Evolutionary conservation across 2,113 vertebrate species (phyloP), one percentile per base, ranked within the genome.

Genomic region (Pterocles orientalis): DNA sequence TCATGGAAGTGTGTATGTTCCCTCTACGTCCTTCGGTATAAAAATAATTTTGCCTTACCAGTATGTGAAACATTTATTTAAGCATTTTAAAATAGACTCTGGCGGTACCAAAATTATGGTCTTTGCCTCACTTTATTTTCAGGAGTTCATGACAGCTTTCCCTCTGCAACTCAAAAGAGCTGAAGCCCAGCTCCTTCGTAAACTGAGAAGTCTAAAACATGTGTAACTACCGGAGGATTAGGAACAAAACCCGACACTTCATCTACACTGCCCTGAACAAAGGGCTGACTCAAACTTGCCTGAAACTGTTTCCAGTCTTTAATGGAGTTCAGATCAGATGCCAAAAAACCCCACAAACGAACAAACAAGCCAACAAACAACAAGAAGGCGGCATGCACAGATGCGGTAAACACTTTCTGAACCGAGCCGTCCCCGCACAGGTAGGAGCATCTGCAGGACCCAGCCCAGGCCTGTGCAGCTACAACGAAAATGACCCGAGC

Each of bases 401-500:
- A 14, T 16, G 19, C 28, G 13, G 3, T 5, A 10, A 62, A 36
- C 5, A 20, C 45, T 41, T 60, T 4, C 12, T 34, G 34, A 18
- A 12, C 29, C 6, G 68, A 39, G 62, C 2, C 48, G n/a, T 3
- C 26, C 36, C n/a, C 29, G 18, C 5, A 7, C 33, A 57, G 60
- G 33, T 11, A 33, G 51, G 1, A 58, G n/a, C 47, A 31, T 41
- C 10, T 39, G 70, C 66, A 70, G 48, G 66, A 23, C 31, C 61
- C 39, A 2, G 15, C 6, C 70, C 25, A 47, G 70, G 12, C 26
- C 25, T 18, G 0, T 8, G 7, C 3, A 11, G 23, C 57, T 36
- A 4, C 33, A 19, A 7, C 0, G 1, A 18, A 53, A 69, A 18
- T 1, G 20, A 57, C 47, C n/a, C 18, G 14, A 29, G 60, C 58